A percentile compares a stretch with the other conserved stretches of the same genome.
These are phyloP conservation scores for Drosophila niveifrons DNA, from an alignment of 2,888 invertebrate genomes.

Conservation along the genomic window DNA sequence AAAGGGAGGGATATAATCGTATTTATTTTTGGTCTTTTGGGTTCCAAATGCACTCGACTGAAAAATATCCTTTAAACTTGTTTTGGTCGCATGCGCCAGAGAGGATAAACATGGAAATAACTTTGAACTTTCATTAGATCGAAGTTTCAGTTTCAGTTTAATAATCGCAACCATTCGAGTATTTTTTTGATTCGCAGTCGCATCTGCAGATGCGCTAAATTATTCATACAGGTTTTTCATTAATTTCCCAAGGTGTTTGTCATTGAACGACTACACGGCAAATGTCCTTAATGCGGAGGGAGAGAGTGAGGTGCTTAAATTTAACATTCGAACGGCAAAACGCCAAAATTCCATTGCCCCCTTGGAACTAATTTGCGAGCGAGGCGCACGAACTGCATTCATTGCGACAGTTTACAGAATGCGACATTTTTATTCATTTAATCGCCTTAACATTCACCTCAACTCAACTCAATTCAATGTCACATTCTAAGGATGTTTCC, in stretches of 20 bases:
- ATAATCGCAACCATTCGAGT: constrained; percentile 3
- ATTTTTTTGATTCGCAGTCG: background rate
- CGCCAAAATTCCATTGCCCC: constrained; percentile 48
- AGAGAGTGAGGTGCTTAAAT: constrained; percentile 23
- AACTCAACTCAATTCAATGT: constrained; percentile 13
- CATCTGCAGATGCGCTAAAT: constrained; percentile 3
- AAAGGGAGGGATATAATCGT: constrained; percentile 42
- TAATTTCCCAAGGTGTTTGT: constrained; percentile 53
- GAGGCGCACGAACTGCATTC: constrained; percentile 49
- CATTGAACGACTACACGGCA: constrained; percentile 5
- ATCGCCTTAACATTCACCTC: constrained; percentile 44
- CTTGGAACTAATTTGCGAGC: constrained; percentile 49
- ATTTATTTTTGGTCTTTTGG: constrained; percentile 75
- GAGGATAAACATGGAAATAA: constrained; percentile 44
- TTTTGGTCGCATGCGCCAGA: constrained; percentile 41
- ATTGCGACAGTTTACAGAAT: constrained; percentile 54
- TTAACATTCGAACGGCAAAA: constrained; percentile 32
- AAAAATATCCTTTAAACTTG: constrained; percentile 66
- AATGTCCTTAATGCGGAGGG: background rate
- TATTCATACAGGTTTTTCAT: constrained; percentile 30
- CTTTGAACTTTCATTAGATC: constrained; percentile 59
- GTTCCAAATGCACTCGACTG: constrained; percentile 65
- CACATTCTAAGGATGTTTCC: constrained; percentile 14
- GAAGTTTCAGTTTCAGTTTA: constrained; percentile 18
- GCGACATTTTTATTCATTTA: constrained; percentile 64